Evolutionary conservation across 2,113 vertebrate genomes (phyloP).

Genomic region (Larimichthys crocea): DNA sequence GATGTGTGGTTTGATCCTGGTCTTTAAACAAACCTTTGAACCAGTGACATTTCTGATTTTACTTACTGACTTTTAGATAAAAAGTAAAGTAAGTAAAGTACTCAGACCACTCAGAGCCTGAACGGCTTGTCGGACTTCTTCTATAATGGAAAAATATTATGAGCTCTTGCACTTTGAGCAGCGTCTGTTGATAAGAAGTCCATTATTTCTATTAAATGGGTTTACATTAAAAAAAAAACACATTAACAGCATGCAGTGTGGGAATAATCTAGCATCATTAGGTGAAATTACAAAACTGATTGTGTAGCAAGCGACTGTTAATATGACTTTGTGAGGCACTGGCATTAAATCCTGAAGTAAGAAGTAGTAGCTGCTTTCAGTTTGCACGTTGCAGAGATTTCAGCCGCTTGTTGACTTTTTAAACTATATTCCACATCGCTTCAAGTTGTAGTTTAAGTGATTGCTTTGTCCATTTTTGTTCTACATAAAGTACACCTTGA

Average conservation of each 20-base stretch:
- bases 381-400: background rate
- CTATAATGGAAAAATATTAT: constrained; percentile 18
- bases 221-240: background rate
- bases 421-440: background rate
- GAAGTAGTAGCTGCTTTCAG: constrained; percentile 6
- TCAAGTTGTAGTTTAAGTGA: background rate
- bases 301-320: constrained; percentile 5
- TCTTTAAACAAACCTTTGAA: background rate
- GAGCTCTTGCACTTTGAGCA: background rate
- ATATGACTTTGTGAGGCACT: background rate
- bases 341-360: background rate
- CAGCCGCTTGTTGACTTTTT: background rate
- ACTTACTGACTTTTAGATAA: background rate
- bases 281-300: background rate
- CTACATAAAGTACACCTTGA: background rate
- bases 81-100: background rate
- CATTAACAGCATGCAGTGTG: background rate
- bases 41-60: background rate
- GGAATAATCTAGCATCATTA: constrained; percentile 8
- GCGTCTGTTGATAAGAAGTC: constrained; percentile 24
- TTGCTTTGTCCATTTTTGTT: too few relatives aligned
- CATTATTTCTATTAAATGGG: constrained; percentile 27
- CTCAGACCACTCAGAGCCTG: background rate
- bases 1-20: background rate
- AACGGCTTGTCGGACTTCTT: constrained; percentile 3